Evolutionary conservation across 2,113 vertebrate genomes (phyloP), one percentile per base, ranked within the genome.

Genomic region (Psilopsiagon aurifrons): DNA sequence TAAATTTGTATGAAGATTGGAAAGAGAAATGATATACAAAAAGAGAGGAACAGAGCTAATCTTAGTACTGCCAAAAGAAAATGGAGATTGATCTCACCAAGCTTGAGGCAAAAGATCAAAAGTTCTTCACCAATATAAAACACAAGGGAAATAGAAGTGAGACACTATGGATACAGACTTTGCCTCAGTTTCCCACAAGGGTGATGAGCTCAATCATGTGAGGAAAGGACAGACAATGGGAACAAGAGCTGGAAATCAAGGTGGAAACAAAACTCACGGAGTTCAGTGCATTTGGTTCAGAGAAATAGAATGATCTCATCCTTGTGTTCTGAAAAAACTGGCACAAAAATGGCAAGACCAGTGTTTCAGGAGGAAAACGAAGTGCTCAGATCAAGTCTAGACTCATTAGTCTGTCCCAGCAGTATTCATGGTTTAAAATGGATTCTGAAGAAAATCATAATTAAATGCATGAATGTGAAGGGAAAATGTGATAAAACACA

Each of bases 401-500:
- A 95, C 93, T 92, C 94, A 85, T 96, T 92, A 91, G 74, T 87
- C 84, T 95, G 47, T 87, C 77, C 92, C 94, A 84, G 77, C 4
- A 5, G 52, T 84, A 82, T 52, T 87, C 70, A 85, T 25, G 27
- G 66, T 91, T 95, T 95, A 95, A 95, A 91, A 94, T 28, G 82
- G 29, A 82, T 89, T 79, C 78, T 89, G 93, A 85, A 95, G 70
- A 92, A 92, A 89, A 92, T 69, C 0, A 0, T 85, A 64, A 89
- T 89, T 92, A 62, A 57, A 89, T 44, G 68, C 37, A 71, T 31
- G 27, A 76, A 80, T 68, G 73, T 51, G 46, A 90, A 76, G 37
- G 41, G 46, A 41, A 54, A 92, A 94, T 64, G 47, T 57, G 57
- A 41, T 69, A 89, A 91, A 95, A 49, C 0, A 6, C 46, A 86